Evolutionary conservation across 2,888 invertebrate genomes (phyloP).

Genomic region (Xylota sylvarum): DNA sequence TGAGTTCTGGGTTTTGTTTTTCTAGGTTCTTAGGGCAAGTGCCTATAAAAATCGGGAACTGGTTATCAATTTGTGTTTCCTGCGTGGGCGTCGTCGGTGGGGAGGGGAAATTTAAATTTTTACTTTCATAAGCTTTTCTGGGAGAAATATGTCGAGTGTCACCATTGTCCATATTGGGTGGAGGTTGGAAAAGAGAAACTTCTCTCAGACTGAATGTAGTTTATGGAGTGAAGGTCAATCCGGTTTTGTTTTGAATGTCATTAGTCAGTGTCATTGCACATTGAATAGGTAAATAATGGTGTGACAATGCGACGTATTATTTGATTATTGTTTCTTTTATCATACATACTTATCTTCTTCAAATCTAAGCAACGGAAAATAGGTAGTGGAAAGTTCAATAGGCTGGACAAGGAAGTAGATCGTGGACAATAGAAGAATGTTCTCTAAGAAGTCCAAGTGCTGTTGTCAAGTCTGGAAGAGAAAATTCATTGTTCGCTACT

Average conservation of each 20-base stretch:
- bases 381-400: background rate
- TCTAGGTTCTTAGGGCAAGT: slow-evolving; percentile 10
- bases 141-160: slow-evolving; percentile 42
- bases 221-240: slow-evolving; percentile 35
- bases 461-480: too few relatives aligned
- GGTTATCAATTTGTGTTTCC: slow-evolving; percentile 11
- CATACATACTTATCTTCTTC: slow-evolving; percentile 6
- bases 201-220: background rate
- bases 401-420: background rate
- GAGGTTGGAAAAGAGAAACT: slow-evolving; percentile 39
- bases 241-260: slow-evolving; percentile 25
- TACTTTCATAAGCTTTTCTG: slow-evolving; percentile 11
- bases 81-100: background rate
- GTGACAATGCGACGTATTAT: slow-evolving; percentile 21
- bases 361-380: background rate
- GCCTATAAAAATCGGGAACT: slow-evolving; percentile 3
- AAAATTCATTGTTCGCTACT: too few relatives aligned
- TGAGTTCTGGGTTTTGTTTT: background rate
- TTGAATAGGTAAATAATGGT: background rate
- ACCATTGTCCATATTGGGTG: slow-evolving; percentile 1
- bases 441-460: background rate
- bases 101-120: slow-evolving; percentile 14
- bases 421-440: background rate
- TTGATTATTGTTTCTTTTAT: background rate
- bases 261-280: slow-evolving; percentile 25